Conservation (phyloP, 2,797 vertebrate species). For the Galago senegalensis region DNA sequence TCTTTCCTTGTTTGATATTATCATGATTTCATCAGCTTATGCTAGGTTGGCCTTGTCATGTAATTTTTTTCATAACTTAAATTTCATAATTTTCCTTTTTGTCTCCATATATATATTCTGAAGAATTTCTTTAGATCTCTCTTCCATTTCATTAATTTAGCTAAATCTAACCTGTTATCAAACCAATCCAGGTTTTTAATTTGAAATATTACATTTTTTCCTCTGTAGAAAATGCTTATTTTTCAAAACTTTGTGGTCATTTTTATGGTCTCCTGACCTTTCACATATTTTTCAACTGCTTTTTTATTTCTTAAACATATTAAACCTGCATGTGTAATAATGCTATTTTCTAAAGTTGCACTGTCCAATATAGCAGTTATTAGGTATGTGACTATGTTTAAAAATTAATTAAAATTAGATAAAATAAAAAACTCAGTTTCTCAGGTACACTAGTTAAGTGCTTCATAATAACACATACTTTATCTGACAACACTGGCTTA, state of each 20-base stretch:
- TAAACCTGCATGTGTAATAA: not conserved
- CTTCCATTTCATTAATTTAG: not conserved
- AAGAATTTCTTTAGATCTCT: not conserved
- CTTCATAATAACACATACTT: not conserved
- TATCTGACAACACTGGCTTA: not conserved
- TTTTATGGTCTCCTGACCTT: not conserved
- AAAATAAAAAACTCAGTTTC: not conserved
- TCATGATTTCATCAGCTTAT: not conserved
- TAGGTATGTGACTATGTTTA: not conserved
- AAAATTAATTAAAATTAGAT: not conserved
- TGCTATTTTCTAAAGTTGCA: constrained; percentile 16
- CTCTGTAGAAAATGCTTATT: not conserved
- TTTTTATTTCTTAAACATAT: constrained; percentile 15
- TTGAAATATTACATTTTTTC: not conserved
- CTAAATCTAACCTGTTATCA: constrained; percentile 7
- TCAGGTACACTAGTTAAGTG: not conserved
- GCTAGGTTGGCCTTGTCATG: not conserved
- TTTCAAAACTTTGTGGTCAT: not conserved
- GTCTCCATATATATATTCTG: not conserved
- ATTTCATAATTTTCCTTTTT: constrained; percentile 18
- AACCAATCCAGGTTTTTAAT: not conserved
- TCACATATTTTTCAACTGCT: not conserved
- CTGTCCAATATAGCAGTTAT: not conserved
- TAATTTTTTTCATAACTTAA: not conserved
- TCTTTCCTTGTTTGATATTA: not conserved